These are phyloP conservation scores for Acronicta psi DNA, from an alignment of 2,888 invertebrate genomes.

Conservation along the genomic window DNA sequence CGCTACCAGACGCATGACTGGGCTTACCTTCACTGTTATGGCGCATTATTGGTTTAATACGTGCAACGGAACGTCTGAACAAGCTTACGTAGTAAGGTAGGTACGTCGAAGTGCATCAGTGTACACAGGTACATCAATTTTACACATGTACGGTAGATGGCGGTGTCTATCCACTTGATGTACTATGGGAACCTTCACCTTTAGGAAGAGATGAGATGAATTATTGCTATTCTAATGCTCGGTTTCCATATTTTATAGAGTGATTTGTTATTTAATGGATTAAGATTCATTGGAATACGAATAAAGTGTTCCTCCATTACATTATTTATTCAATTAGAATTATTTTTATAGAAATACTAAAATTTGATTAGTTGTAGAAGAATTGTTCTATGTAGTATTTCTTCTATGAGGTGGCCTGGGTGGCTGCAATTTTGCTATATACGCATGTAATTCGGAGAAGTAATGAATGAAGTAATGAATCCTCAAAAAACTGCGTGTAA, in stretches of 20 bases:
- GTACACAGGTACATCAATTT: neutral
- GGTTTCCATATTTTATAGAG: neutral
- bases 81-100: neutral
- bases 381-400: no score
- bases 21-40: conserved; percentile 7
- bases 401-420: no score
- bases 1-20: neutral
- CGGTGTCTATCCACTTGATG: conserved; percentile 6
- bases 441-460: no score
- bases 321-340: no score
- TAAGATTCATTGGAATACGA: neutral
- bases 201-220: neutral
- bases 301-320: no score
- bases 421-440: no score
- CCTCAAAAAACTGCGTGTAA: no score
- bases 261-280: no score
- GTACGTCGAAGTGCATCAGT: conserved; percentile 26
- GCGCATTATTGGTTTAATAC: conserved; percentile 11
- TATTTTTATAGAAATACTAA: no score
- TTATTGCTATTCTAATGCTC: conserved; percentile 1
- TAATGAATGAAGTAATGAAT: no score
- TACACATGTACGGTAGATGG: conserved; percentile 6
- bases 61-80: neutral
- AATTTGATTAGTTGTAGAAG: no score
- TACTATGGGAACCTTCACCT: conserved; percentile 26